Evolutionary conservation across 2,797 vertebrate species (phyloP), one percentile per base, ranked within the genome.

Genomic region (Benthosema pterotum): DNA sequence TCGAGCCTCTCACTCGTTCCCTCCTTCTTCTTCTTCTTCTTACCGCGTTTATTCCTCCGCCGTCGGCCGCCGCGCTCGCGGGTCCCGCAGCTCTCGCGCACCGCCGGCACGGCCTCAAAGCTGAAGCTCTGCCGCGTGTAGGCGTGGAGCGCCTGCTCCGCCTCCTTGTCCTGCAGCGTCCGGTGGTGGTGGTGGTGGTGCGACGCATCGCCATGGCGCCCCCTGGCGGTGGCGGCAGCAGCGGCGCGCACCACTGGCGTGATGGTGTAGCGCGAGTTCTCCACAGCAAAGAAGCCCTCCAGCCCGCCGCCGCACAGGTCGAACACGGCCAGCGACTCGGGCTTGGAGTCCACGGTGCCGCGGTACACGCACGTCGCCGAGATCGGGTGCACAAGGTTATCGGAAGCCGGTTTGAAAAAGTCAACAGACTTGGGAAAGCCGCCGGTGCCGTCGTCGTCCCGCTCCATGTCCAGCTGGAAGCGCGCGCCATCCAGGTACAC

Each of bases 391-490:
- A 38, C n/a, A n/a, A n/a, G 7, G 2, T 9, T 38, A 38, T 38
- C 11, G 6, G 32, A 38, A 38, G 7, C 32, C 32, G 32, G 11
- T 9, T 38, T 7, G 1, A 38, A 38, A 9, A 38, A 9, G 32
- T 38, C 7, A 9, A 2, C 32, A 7, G 32, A 38, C 32, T 38
- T 38, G 8, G 8, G 7, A 9, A 8, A 8, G 32, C 32, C 32
- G 91, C 75, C 52, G 91, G 83, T n/a, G n/a, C n/a, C n/a, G n/a
- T n/a, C 52, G 8, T 89, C 94, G 63, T 97, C 96, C 65, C 93
- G 87, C 84, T 98, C 95, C 93, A 98, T 85, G 86, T 97, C 96
- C 78, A 98, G 82, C 56, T 96, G 94, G 71, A 98, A 98, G 57
- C 94, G 91, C 79, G 84, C 89, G 25, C 91, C 93, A 48, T 93